These are phyloP conservation scores for Xenops minutus DNA, from an alignment of 2,797 vertebrate species.

Conservation along the genomic window DNA sequence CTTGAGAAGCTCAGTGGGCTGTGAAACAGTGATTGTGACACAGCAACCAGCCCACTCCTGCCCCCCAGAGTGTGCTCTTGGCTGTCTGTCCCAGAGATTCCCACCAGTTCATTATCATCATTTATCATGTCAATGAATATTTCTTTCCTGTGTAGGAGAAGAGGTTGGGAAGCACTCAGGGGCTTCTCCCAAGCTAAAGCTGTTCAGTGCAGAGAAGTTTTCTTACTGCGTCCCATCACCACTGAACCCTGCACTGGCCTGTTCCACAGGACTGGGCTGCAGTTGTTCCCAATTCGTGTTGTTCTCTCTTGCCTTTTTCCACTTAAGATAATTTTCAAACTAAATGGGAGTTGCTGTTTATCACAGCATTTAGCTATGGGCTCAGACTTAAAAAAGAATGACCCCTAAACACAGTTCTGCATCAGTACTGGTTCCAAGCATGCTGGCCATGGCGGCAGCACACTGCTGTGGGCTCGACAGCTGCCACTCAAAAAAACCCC, in stretches of 20 bases:
- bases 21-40: background rate
- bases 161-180: background rate
- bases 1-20: background rate
- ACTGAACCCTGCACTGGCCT: background rate
- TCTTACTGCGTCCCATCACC: background rate
- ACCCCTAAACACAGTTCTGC: background rate
- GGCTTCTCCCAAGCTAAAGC: background rate
- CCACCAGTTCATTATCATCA: background rate
- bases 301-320: background rate
- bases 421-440: background rate
- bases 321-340: background rate
- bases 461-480: background rate
- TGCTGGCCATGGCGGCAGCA: background rate
- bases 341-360: background rate
- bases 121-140: background rate
- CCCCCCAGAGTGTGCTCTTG: background rate
- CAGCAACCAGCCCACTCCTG: background rate
- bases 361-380: background rate
- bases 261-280: background rate
- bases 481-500: background rate
- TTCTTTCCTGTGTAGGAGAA: background rate
- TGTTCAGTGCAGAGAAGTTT: background rate
- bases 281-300: background rate
- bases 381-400: rapidly evolving
- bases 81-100: background rate